Evolutionary conservation across 2,113 vertebrate species (phyloP).

Genomic region (Tautogolabrus adspersus): DNA sequence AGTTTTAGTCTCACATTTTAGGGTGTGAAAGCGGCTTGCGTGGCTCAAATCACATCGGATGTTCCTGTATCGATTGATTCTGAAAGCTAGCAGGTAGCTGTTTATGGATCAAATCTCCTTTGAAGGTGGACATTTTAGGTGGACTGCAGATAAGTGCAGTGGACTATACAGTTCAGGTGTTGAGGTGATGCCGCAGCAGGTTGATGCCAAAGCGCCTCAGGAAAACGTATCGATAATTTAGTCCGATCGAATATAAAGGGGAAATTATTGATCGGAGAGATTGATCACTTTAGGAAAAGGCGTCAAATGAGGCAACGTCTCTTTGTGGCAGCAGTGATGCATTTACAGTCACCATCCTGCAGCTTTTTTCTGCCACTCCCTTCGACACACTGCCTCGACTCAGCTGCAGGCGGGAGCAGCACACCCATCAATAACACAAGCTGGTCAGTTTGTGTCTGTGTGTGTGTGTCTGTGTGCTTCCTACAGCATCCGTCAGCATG

Average conservation of each 20-base stretch:
- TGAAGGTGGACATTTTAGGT: background rate
- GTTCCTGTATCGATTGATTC: background rate
- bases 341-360: slow-evolving; percentile 59
- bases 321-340: slow-evolving; percentile 35
- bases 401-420: slow-evolving; percentile 52
- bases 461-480: slow-evolving; percentile 22
- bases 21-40: slow-evolving; percentile 6
- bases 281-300: background rate
- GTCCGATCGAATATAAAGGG: background rate
- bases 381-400: slow-evolving; percentile 47
- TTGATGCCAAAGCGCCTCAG: background rate
- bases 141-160: background rate
- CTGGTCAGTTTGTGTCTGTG: slow-evolving; percentile 30
- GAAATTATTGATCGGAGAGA: slow-evolving; percentile 9
- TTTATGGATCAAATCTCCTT: background rate
- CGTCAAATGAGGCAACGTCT: background rate
- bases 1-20: background rate
- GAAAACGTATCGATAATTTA: background rate
- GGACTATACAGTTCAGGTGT: background rate
- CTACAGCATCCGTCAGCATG: slow-evolving; percentile 49
- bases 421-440: slow-evolving; percentile 62
- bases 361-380: slow-evolving; percentile 69
- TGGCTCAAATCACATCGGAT: slow-evolving; percentile 1
- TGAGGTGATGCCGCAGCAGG: slow-evolving; percentile 19
- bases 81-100: background rate